Conservation (phyloP, 2,797 vertebrate genomes). For the Lagocephalus sceleratus region DNA sequence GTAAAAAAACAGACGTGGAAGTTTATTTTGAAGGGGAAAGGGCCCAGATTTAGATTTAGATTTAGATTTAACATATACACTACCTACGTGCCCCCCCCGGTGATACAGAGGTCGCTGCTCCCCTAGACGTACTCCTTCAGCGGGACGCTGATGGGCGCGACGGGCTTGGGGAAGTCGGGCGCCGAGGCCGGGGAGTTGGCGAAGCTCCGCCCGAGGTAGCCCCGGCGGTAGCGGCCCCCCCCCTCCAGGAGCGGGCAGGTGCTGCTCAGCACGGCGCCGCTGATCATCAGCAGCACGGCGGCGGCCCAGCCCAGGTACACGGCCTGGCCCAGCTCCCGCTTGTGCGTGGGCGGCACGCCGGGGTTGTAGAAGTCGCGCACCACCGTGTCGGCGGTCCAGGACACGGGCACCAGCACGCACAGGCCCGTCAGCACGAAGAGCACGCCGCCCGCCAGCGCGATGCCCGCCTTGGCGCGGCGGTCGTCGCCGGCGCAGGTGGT, state of each 20-base stretch:
- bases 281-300: slow-evolving; percentile 78
- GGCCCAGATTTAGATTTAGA: too few relatives aligned
- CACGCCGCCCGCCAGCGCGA: slow-evolving; percentile 76
- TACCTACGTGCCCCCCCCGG: too few relatives aligned
- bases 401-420: slow-evolving; percentile 77
- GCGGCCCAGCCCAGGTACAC: slow-evolving; percentile 81
- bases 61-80: too few relatives aligned
- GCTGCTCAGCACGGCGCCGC: slow-evolving; percentile 79
- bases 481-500: slow-evolving; percentile 82
- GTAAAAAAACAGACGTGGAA: too few relatives aligned
- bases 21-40: too few relatives aligned
- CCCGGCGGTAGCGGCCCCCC: slow-evolving; percentile 61
- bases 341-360: slow-evolving; percentile 74
- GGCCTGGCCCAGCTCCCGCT: slow-evolving; percentile 81
- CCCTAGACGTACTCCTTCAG: slow-evolving; percentile 80
- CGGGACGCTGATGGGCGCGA: slow-evolving; percentile 65
- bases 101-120: too few relatives aligned
- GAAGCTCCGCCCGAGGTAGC: slow-evolving; percentile 73
- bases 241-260: slow-evolving; percentile 77
- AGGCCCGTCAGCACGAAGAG: slow-evolving; percentile 81
- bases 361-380: slow-evolving; percentile 82
- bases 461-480: slow-evolving; percentile 78
- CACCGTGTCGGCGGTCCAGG: slow-evolving; percentile 81
- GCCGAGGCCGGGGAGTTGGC: slow-evolving; percentile 67
- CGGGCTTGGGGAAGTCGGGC: slow-evolving; percentile 69